phyloP scores from a whole-genome alignment of 2,797 vertebrate genomes.

The Esox masquinongy region DNA sequence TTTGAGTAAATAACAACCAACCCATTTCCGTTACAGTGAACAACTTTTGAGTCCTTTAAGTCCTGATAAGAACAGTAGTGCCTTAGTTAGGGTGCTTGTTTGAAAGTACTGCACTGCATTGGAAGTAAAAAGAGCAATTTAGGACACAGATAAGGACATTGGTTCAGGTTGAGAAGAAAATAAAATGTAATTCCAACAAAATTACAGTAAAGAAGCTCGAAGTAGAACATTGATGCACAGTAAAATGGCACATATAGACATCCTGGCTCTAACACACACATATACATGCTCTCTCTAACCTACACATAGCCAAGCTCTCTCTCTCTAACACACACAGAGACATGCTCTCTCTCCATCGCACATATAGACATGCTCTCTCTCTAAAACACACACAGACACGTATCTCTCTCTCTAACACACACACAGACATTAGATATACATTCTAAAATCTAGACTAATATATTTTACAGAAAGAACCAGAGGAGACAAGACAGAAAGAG shows the following conservation, averaged over 20 bases:
- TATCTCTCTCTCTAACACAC: background rate
- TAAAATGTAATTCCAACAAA: no score
- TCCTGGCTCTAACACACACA: background rate
- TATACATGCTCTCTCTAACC: background rate
- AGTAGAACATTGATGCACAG: background rate
- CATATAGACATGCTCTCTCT: background rate
- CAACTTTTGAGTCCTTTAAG: no score
- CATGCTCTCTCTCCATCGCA: background rate
- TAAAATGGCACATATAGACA: background rate
- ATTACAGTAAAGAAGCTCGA: no score
- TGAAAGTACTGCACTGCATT: background rate
- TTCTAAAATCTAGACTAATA: background rate
- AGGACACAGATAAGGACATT: background rate
- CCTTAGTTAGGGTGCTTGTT: background rate
- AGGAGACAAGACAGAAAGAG: slow-evolving; percentile 1
- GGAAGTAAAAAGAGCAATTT: background rate
- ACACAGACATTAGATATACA: background rate
- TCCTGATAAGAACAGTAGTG: no score
- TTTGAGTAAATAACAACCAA: no score
- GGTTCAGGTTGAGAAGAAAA: background rate
- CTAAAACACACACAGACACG: background rate
- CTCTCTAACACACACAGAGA: background rate
- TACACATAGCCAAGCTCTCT: background rate
- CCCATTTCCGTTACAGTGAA: no score
- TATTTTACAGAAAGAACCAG: slow-evolving; percentile 15